A percentile compares a stretch with the other conserved stretches of the same genome.
phyloP scores from a whole-genome alignment of 2,113 vertebrate genomes.

The Pipra filicauda region DNA sequence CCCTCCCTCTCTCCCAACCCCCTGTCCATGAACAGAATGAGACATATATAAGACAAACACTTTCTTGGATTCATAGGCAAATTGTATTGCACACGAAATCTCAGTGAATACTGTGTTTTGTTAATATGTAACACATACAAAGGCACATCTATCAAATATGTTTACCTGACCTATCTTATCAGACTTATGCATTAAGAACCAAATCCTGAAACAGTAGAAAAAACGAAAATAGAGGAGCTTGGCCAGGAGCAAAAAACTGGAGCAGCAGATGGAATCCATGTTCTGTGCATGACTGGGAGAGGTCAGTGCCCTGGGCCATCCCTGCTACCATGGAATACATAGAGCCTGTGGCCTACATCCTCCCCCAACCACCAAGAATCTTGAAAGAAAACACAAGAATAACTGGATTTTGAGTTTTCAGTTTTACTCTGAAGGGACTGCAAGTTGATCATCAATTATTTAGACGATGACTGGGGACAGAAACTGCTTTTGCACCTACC shows the following conservation, averaged over 20 bases:
- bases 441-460: not conserved
- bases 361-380: not conserved
- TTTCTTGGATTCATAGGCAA: not conserved
- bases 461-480: not conserved
- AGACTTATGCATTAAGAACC: not conserved
- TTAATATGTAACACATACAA: not conserved
- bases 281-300: not conserved
- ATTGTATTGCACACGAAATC: fast-evolving
- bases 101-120: not conserved
- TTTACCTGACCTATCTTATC: not conserved
- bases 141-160: not conserved
- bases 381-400: not conserved
- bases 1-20: not conserved
- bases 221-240: not conserved
- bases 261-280: not conserved
- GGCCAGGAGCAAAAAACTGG: not conserved
- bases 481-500: not conserved
- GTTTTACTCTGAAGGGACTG: not conserved
- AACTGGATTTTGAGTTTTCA: not conserved
- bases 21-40: not conserved
- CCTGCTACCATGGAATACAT: not conserved
- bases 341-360: not conserved
- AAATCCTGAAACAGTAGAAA: not conserved
- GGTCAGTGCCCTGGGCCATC: not conserved
- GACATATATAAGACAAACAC: not conserved